Evolutionary conservation across 2,888 invertebrate genomes (phyloP), one percentile per base, ranked within the genome.

Genomic region (Alloplasta piceator): DNA sequence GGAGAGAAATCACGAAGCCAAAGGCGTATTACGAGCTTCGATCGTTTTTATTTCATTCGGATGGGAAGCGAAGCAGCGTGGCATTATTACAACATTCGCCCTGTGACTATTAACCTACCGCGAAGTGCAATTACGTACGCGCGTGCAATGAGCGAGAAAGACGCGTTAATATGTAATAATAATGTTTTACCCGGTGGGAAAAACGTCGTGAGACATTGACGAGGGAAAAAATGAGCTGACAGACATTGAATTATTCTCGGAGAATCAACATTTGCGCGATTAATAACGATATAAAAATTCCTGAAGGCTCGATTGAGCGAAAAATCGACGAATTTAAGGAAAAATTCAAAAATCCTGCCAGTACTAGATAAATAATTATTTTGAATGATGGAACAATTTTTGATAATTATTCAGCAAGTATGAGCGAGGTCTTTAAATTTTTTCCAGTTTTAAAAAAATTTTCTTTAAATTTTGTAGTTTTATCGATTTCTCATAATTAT

Each of bases 51-150:
- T 38, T 52, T n/a, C 7, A 0, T 38, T 67, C 41, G 55, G 9
- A 52, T 10, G 12, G 12, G 12, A 52, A 6, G 67, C 14, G 12
- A 43, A 67, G 16, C 55, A 16, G 52, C 39, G 9, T 5, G 4
- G 10, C 7, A 38, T 36, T 46, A 48, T 48, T 52, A 52, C 12
- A 12, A 14, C 52, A 52, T 52, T 41, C 46, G 12, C 50, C 6
- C 7, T 10, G 14, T 6, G 66, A 55, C 67, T 55, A 67, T 67
- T 67, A 67, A 67, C 55, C 41, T 55, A 67, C 55, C 52, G 52
- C n/a, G 14, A 7, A 52, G 52, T 39, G 41, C 41, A 55, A 48
- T n/a, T 26, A 4, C 10, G 3, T 55, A 16, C 39, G 55, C 52
- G 36, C 55, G 26, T 56, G n/a, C 14, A 52, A 14, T 56, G 41